Evolutionary conservation across 2,113 vertebrate species (phyloP).

Genomic region (Colinus virginianus): DNA sequence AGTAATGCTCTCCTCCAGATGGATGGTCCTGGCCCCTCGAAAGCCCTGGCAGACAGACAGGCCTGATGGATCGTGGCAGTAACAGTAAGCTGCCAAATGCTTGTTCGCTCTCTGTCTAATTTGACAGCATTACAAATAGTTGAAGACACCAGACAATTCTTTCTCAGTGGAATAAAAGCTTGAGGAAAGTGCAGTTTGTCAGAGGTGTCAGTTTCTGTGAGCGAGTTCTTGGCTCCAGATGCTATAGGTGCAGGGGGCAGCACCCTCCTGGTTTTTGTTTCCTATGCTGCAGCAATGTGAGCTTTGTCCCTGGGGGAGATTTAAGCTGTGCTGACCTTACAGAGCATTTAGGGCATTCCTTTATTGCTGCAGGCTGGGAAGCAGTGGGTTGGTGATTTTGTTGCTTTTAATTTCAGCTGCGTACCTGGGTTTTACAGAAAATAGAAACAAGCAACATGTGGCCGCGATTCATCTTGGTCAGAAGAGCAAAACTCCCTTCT

Average conservation of each 20-base stretch:
- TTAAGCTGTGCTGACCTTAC: not conserved
- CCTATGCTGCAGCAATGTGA: not conserved
- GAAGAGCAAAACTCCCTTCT: not conserved
- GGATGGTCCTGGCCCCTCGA: not conserved
- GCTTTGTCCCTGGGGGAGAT: not conserved
- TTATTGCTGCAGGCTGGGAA: rapidly evolving
- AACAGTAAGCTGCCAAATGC: not conserved
- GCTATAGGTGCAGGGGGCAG: not conserved
- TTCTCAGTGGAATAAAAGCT: not conserved
- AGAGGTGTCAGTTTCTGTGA: not conserved
- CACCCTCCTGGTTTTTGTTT: not conserved
- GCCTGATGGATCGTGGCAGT: not conserved
- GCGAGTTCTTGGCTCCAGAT: rapidly evolving
- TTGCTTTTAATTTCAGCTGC: not conserved
- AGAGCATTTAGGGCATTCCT: not conserved
- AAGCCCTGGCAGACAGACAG: not conserved
- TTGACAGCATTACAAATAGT: not conserved
- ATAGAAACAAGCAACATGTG: not conserved
- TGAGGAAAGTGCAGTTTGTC: not conserved
- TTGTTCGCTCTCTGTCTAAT: not conserved
- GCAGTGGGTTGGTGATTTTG: not conserved
- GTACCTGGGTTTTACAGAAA: not conserved
- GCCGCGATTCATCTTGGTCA: not conserved
- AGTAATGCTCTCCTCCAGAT: not conserved
- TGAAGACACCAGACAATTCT: not conserved